A percentile compares a stretch with the other conserved stretches of the same genome.
phyloP scores from a whole-genome alignment of 2,888 invertebrate genomes.

The Callimorpha dominula region DNA sequence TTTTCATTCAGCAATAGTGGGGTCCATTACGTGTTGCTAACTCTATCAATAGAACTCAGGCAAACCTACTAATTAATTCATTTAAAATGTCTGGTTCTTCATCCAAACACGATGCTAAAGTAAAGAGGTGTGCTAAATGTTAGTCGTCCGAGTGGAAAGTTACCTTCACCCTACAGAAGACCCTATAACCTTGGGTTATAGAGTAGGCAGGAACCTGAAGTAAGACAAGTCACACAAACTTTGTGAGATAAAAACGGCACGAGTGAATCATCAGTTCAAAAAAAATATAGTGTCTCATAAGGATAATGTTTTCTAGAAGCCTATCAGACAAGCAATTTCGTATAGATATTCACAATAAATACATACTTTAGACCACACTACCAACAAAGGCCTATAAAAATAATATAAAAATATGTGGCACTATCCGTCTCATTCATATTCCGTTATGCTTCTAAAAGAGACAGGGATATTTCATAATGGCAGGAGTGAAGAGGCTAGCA shows the following conservation, averaged over 20 bases:
- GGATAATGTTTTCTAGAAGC: neutral
- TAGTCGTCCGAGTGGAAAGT: neutral
- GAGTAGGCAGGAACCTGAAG: neutral
- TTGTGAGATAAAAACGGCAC: neutral
- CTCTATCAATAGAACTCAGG: too few relatives aligned
- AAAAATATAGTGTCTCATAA: neutral
- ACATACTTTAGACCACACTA: slow-evolving; percentile 23
- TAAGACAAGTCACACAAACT: neutral
- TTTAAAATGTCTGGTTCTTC: neutral
- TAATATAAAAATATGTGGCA: slow-evolving; percentile 45
- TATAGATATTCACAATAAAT: slow-evolving; percentile 11
- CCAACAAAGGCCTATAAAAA: slow-evolving; percentile 45
- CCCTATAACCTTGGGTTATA: neutral
- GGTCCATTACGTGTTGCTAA: too few relatives aligned
- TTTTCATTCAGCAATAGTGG: too few relatives aligned
- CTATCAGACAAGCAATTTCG: slow-evolving; percentile 13
- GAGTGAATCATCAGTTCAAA: neutral
- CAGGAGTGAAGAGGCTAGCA: slow-evolving; percentile 32
- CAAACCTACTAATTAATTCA: too few relatives aligned
- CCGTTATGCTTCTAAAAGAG: slow-evolving; percentile 33
- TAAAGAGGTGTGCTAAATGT: neutral
- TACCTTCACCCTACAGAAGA: neutral
- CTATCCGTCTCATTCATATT: slow-evolving; percentile 53
- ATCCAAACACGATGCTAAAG: neutral
- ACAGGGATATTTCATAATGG: slow-evolving; percentile 25